phyloP scores from a whole-genome alignment of 1,140 invertebrate species.

The Zaprionus ornatus region DNA sequence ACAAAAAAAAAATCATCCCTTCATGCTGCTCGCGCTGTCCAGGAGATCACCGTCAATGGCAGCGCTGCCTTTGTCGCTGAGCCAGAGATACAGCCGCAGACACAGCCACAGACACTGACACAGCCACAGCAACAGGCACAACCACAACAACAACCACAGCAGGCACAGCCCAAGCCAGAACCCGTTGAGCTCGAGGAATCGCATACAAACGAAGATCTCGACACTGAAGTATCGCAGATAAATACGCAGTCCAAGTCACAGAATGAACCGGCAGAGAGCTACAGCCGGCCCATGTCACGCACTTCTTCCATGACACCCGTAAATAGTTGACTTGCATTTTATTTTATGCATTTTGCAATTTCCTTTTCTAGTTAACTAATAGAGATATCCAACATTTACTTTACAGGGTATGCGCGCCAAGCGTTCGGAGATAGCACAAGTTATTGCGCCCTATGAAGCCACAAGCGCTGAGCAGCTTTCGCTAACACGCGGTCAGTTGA shows the following conservation, averaged over 20 bases:
- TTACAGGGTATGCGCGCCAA: constrained; percentile 86
- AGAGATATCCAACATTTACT: constrained; percentile 10
- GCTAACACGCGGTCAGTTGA: constrained; percentile 95
- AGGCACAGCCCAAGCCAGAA: constrained; percentile 36
- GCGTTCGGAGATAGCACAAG: constrained; percentile 94
- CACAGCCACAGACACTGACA: constrained; percentile 27
- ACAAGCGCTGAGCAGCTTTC: constrained; percentile 95
- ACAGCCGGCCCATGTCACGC: constrained; percentile 83
- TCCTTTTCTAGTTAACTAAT: neutral
- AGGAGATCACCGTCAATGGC: constrained; percentile 69
- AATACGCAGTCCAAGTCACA: constrained; percentile 83
- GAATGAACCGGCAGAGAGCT: constrained; percentile 79
- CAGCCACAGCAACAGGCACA: constrained; percentile 27
- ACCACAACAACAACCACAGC: constrained; percentile 6
- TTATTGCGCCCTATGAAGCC: constrained; percentile 94
- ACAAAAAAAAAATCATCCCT: constrained; percentile 37
- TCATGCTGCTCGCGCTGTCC: constrained; percentile 49
- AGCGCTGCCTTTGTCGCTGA: constrained; percentile 51
- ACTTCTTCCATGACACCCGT: constrained; percentile 84
- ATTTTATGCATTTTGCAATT: constrained; percentile 1
- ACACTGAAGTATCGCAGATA: constrained; percentile 83
- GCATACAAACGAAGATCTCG: constrained; percentile 78
- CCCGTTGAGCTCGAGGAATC: constrained; percentile 64
- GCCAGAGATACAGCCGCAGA: constrained; percentile 32
- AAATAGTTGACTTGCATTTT: constrained; percentile 70